phyloP scores from a whole-genome alignment of 2,113 vertebrate species.

The Ptilonorhynchus violaceus region DNA sequence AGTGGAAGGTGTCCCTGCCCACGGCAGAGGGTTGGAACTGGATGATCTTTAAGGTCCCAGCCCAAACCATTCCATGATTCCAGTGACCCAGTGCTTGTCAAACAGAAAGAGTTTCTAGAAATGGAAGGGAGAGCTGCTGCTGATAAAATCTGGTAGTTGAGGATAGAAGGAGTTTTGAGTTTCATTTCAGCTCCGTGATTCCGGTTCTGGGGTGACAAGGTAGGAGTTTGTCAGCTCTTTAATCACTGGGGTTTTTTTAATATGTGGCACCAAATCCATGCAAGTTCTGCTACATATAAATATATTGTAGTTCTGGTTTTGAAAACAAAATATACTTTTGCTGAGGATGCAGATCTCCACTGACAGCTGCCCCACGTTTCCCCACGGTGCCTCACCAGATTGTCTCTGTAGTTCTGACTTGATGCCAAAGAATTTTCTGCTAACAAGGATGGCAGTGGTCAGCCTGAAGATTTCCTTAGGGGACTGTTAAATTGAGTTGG shows the following conservation, averaged over 20 bases:
- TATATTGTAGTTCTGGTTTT: not conserved
- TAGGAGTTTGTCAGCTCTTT: not conserved
- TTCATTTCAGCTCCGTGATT: not conserved
- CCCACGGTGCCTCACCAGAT: not conserved
- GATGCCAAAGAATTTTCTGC: not conserved
- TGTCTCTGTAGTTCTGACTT: not conserved
- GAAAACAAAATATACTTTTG: not conserved
- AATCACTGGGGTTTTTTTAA: not conserved
- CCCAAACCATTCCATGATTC: not conserved
- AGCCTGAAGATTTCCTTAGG: not conserved
- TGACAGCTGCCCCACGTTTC: not conserved
- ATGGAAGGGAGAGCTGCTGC: not conserved
- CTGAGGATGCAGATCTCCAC: not conserved
- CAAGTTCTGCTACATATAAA: not conserved
- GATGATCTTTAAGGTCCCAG: fast-evolving
- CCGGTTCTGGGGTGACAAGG: not conserved
- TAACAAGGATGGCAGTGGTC: not conserved
- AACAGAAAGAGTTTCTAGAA: not conserved
- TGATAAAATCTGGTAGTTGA: not conserved
- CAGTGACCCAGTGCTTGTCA: not conserved
- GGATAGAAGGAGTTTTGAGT: not conserved
- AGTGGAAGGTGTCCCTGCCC: not conserved
- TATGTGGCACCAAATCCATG: too few relatives aligned
- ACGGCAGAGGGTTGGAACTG: not conserved
- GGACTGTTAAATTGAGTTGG: not conserved